A percentile compares a stretch with the other conserved stretches of the same genome.
These are phyloP conservation scores for Drosophila subpulchrella DNA, from an alignment of 1,140 invertebrate genomes.

Conservation along the genomic window DNA sequence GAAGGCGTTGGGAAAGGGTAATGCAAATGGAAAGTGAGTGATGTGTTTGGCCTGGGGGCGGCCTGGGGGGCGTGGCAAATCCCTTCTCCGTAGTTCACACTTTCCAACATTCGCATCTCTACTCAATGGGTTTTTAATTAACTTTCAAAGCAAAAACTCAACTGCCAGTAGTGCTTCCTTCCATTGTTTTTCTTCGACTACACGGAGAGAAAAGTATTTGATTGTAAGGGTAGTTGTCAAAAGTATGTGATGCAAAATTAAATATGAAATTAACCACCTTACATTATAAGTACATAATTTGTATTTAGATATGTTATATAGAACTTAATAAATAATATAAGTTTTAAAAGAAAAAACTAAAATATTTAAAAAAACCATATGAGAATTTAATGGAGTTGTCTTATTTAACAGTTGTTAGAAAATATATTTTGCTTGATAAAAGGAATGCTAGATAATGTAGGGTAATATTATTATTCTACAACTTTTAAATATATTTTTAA, in stretches of 20 bases:
- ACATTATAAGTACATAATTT: too few species aligned
- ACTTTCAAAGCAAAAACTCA: constrained; percentile 53
- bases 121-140: constrained; percentile 58
- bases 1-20: neutral
- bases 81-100: constrained; percentile 30
- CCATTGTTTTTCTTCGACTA: neutral
- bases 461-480: too few species aligned
- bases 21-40: constrained; percentile 16
- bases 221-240: neutral
- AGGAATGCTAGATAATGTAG: too few species aligned
- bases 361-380: too few species aligned
- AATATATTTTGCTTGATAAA: too few species aligned
- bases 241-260: neutral
- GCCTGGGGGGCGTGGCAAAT: constrained; percentile 28
- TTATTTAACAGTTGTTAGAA: too few species aligned
- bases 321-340: too few species aligned
- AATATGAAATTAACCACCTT: too few species aligned
- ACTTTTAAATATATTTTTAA: too few species aligned
- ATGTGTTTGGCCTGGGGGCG: constrained; percentile 32
- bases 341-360: too few species aligned
- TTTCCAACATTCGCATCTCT: constrained; percentile 9
- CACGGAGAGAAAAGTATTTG: constrained; percentile 1
- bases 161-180: constrained; percentile 1
- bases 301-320: too few species aligned
- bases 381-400: too few species aligned